These are phyloP conservation scores for Eupleurogrammus muticus DNA, from an alignment of 2,797 vertebrate species.

Conservation along the genomic window DNA sequence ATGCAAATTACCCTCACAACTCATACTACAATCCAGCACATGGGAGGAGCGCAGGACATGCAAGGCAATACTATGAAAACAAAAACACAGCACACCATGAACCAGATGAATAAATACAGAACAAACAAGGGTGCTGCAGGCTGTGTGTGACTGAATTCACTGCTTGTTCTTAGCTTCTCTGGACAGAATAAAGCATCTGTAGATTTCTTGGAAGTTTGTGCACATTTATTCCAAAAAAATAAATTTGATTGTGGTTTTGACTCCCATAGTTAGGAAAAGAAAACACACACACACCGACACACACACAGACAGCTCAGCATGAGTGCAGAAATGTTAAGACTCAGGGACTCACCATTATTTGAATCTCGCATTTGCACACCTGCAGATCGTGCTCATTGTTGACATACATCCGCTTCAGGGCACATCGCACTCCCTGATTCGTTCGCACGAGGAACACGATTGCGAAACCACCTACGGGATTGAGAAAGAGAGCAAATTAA, in stretches of 20 bases:
- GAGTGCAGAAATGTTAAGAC: constrained; percentile 3
- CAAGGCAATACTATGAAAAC: constrained; percentile 38
- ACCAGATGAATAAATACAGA: constrained; percentile 38
- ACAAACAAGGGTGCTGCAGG: constrained; percentile 23
- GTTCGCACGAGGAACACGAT: constrained; percentile 96
- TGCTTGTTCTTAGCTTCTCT: neutral
- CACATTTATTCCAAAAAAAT: constrained; percentile 4
- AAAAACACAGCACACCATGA: constrained; percentile 30
- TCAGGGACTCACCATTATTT: constrained; percentile 94
- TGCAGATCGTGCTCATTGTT: constrained; percentile 97
- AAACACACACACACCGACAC: neutral
- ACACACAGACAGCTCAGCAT: neutral
- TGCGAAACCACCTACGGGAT: constrained; percentile 91
- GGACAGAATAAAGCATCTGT: neutral
- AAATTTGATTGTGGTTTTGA: constrained; percentile 18
- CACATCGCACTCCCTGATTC: constrained; percentile 93
- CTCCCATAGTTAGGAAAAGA: neutral
- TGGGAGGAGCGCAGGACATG: constrained; percentile 16
- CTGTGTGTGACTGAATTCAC: neutral
- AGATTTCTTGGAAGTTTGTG: neutral
- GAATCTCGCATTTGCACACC: constrained; percentile 97
- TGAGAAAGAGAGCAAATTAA: constrained; percentile 8
- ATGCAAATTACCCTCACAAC: constrained; percentile 1
- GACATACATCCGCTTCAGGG: constrained; percentile 99
- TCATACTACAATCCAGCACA: constrained; percentile 2